Evolutionary conservation across 2,888 invertebrate species (phyloP).

Genomic region (Cheilosia pagana): DNA sequence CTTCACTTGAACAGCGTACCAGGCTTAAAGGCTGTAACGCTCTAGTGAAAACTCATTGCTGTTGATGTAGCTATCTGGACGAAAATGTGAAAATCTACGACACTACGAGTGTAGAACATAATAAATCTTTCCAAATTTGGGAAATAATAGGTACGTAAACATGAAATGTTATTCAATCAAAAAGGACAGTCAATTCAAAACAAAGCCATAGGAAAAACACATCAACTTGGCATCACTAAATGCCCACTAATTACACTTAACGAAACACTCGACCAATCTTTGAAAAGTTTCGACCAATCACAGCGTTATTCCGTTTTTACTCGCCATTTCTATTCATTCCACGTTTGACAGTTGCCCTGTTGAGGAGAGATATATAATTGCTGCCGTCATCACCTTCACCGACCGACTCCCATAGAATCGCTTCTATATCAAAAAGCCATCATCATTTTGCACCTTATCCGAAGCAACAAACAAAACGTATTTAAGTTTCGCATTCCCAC

Average conservation of each 20-base stretch:
- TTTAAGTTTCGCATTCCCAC: constrained; percentile 40
- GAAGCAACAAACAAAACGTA: constrained; percentile 27
- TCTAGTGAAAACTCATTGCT: no score
- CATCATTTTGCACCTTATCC: constrained; percentile 19
- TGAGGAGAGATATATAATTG: constrained; percentile 36
- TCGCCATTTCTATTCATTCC: constrained; percentile 36
- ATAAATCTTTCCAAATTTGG: no score
- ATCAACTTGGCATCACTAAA: no score
- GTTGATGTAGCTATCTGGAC: no score
- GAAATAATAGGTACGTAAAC: no score
- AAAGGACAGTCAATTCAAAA: no score
- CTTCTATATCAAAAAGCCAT: constrained; percentile 35
- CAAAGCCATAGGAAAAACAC: no score
- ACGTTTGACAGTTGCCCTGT: constrained; percentile 49
- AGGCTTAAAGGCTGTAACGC: no score
- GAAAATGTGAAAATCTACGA: no score
- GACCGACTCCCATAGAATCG: constrained; percentile 36
- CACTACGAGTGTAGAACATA: no score
- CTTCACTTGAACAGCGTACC: no score
- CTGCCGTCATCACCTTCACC: constrained; percentile 35
- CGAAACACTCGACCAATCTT: constrained; percentile 40
- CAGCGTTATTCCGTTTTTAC: constrained; percentile 17
- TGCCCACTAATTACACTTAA: constrained; percentile 18
- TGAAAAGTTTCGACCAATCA: constrained; percentile 16
- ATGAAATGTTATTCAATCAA: no score